These are phyloP conservation scores for Porites rus DNA, from an alignment of 92 coral and sea anemone genomes.

Conservation along the genomic window DNA sequence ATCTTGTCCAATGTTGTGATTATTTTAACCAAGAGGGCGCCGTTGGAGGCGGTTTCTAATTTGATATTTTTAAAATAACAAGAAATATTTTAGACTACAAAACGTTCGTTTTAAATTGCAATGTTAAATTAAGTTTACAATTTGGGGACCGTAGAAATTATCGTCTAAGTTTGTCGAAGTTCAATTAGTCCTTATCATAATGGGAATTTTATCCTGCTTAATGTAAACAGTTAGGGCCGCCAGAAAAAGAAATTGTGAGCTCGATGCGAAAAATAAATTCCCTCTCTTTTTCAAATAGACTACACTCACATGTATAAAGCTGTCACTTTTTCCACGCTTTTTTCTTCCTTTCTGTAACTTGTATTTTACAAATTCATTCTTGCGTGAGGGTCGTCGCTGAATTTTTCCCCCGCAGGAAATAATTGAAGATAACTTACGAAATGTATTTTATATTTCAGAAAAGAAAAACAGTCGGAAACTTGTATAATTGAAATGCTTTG, in stretches of 20 bases:
- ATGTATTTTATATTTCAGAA: background rate
- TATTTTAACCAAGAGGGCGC: background rate
- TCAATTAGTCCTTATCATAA: no score
- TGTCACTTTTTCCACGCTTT: no score
- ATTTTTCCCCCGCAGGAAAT: background rate
- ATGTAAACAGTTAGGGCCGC: background rate
- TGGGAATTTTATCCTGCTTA: background rate
- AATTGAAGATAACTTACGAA: background rate
- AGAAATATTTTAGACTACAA: background rate
- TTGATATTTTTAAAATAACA: background rate
- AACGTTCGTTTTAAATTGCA: background rate
- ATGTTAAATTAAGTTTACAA: background rate
- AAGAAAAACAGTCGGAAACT: background rate
- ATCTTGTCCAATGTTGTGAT: background rate
- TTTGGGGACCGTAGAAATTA: background rate
- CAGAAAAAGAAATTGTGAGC: background rate
- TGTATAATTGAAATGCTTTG: background rate
- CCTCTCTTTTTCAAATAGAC: no score
- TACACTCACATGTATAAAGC: no score
- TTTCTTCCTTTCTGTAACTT: background rate
- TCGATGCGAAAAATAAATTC: no score
- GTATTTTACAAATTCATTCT: background rate
- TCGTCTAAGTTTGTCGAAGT: background rate
- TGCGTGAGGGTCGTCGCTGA: background rate
- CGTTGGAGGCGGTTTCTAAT: no score